Conservation (phyloP, 2,888 invertebrate genomes). For the Chrysodeixis includens region DNA sequence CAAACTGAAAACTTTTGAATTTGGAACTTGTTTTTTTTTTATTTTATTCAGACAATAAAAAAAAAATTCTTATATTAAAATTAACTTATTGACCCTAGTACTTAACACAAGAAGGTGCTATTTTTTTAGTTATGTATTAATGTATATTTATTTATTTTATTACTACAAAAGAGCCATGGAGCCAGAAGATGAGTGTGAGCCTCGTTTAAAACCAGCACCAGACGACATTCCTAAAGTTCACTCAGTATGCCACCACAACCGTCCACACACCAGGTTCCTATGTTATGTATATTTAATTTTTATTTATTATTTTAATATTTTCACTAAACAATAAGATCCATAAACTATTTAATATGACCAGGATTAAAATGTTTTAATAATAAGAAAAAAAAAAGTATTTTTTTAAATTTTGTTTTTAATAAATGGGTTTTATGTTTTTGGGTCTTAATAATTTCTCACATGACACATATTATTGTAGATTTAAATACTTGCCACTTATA, state of each 20-base stretch:
- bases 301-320: conserved; percentile 46
- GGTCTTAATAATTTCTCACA: conserved; percentile 1
- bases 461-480: neutral
- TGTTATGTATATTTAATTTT: conserved; percentile 41
- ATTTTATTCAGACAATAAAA: neutral
- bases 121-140: conserved; percentile 14
- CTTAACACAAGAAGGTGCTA: neutral
- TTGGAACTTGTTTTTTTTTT: neutral
- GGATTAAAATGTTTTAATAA: neutral
- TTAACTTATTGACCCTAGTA: no score
- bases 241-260: conserved; percentile 82
- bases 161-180: conserved; percentile 78
- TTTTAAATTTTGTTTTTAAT: neutral
- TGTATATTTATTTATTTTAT: conserved; percentile 50
- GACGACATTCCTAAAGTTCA: conserved; percentile 85
- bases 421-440: neutral
- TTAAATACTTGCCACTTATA: neutral
- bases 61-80: no score
- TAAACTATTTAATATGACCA: conserved; percentile 11
- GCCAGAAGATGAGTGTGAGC: conserved; percentile 72
- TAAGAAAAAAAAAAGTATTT: neutral
- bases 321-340: conserved; percentile 3
- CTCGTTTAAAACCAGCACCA: conserved; percentile 70
- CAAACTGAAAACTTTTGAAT: neutral
- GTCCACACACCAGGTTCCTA: conserved; percentile 84